Evolutionary conservation across 2,113 vertebrate genomes (phyloP).

Genomic region (Odocoileus hemionus): DNA sequence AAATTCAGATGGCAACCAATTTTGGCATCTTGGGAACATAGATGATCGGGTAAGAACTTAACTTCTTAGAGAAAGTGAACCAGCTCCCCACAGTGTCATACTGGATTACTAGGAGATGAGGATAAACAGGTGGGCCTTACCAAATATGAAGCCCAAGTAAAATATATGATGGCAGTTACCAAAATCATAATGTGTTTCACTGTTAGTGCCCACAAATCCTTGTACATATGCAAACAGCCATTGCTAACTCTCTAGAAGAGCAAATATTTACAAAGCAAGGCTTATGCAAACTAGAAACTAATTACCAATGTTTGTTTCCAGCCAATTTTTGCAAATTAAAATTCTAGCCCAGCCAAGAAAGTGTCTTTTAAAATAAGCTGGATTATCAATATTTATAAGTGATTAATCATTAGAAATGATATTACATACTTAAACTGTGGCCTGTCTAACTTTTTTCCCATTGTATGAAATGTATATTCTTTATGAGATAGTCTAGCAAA

Average conservation of each 20-base stretch:
- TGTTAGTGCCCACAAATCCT: slow-evolving; percentile 35
- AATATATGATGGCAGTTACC: not conserved
- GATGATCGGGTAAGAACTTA: not conserved
- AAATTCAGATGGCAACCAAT: not conserved
- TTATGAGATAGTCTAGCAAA: not conserved
- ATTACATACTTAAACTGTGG: not conserved
- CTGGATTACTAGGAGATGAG: not conserved
- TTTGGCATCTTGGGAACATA: not conserved
- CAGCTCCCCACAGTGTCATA: not conserved
- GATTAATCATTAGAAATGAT: slow-evolving; percentile 47
- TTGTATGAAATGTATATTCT: not conserved
- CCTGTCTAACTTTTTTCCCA: not conserved
- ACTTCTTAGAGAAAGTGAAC: slow-evolving; percentile 10
- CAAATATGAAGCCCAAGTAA: not conserved
- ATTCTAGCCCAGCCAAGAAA: slow-evolving; percentile 47
- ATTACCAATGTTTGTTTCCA: slow-evolving; percentile 58
- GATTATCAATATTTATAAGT: slow-evolving; percentile 58
- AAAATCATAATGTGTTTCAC: slow-evolving; percentile 16
- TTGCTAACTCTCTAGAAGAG: slow-evolving; percentile 51
- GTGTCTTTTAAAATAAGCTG: slow-evolving; percentile 45
- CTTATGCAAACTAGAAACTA: slow-evolving; percentile 60
- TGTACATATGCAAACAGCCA: slow-evolving; percentile 36
- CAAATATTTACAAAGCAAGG: slow-evolving; percentile 62
- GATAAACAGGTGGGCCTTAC: not conserved
- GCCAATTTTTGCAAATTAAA: slow-evolving; percentile 66